phyloP scores from a whole-genome alignment of 2,888 invertebrate genomes.

The Sthenelais limicola region DNA sequence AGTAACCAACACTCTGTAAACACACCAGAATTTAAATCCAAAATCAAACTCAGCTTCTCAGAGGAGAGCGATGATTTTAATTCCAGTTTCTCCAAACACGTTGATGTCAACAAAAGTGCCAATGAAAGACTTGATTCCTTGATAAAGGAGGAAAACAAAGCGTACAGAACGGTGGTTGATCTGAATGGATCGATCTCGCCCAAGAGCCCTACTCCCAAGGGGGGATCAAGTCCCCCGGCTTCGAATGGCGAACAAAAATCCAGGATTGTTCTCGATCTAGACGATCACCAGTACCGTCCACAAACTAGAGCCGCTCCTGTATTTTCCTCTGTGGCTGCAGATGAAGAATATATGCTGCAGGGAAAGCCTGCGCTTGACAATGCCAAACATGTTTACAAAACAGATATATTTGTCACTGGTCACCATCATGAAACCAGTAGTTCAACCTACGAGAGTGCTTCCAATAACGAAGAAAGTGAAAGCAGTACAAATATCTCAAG shows the following conservation, averaged over 20 bases:
- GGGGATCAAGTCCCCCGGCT: not conserved
- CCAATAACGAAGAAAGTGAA: constrained; percentile 37
- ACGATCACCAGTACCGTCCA: constrained; percentile 33
- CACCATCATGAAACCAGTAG: too few species aligned
- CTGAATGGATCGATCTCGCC: not conserved
- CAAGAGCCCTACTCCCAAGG: not conserved
- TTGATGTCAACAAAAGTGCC: not conserved
- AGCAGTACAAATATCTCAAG: constrained; percentile 21
- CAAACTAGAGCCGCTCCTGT: not conserved
- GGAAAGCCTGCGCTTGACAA: not conserved
- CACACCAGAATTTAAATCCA: not conserved
- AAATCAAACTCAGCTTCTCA: constrained; percentile 2
- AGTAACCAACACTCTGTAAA: not conserved
- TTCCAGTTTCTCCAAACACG: not conserved
- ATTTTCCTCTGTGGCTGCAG: constrained; percentile 6
- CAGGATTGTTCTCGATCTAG: constrained; percentile 41
- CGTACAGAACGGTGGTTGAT: constrained; percentile 20
- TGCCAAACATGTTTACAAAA: constrained; percentile 8
- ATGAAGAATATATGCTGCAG: constrained; percentile 23
- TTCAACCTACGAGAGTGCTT: constrained; percentile 31
- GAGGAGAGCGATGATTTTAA: not conserved
- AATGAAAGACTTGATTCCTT: constrained; percentile 10
- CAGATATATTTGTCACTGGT: constrained; percentile 18
- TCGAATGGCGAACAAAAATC: constrained; percentile 11
- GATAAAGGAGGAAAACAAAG: constrained; percentile 1